Evolutionary conservation across 2,113 vertebrate genomes (phyloP), one percentile per base, ranked within the genome.

Genomic region (Speoplatyrhinus poulsoni): DNA sequence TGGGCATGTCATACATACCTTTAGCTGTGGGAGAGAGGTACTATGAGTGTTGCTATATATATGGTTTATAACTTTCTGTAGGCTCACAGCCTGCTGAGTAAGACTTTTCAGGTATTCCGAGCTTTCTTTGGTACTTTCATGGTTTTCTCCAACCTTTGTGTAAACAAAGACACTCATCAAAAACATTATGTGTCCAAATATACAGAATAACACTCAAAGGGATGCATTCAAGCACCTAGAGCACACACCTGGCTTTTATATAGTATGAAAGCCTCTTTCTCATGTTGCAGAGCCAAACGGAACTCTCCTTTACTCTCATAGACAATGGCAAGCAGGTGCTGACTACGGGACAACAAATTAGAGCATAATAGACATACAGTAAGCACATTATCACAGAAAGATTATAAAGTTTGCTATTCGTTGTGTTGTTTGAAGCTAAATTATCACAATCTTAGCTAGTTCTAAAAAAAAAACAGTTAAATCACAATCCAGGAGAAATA

Each of bases 221-320:
- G 54, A 41, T 41, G 16, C 54, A 55, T 55, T 12, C 49, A 16
- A 15, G 16, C 6, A 52, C 41, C 26, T 48, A 13, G 55, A 36
- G 11, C 74, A 62, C 48, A 57, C 26, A 97, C 97, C 95, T 98
- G 95, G 12, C 89, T 94, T 77, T 94, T 96, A 79, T 96, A 97
- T 88, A 97, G 94, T 5, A 93, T 91, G 77, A 95, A 95, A 8
- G 95, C 95, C 48, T 98, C 95, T 82, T 96, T 98, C 88, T 98
- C 95, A 0, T 98, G 95, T 77, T 95, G 94, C 81, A 98, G 91
- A 1, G 96, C 96, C 0, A 92, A 94, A 12, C 95, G 93, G 89
- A 96, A 97, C 67, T 98, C 96, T 0, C 95, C 96, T 88, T 96
- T 98, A 80, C 94, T 96, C 82, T 98, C 96, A 0, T 95, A 94